Percentiles rank a stretch among this genome's conserved stretches.
Evolutionary conservation across 1,140 invertebrate genomes (phyloP).

Genomic region (Nebria ingens): DNA sequence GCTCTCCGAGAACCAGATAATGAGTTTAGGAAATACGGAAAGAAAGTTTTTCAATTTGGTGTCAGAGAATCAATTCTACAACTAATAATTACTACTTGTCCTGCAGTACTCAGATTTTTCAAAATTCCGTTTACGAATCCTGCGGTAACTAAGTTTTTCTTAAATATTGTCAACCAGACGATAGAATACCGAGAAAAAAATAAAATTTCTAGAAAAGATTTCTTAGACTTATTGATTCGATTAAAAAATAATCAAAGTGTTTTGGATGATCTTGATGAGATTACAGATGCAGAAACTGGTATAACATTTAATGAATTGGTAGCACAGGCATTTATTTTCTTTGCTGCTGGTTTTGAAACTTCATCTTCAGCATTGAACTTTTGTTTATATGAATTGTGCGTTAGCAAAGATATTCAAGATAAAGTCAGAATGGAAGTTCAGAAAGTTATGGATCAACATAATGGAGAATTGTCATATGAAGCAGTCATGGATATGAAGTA

Average conservation of each 20-base stretch:
- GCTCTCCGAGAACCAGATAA: constrained; percentile 31
- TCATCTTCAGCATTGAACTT: constrained; percentile 41
- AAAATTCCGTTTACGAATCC: neutral
- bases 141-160: constrained; percentile 33
- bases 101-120: neutral
- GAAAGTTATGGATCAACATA: constrained; percentile 34
- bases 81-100: neutral
- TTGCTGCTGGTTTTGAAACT: constrained; percentile 48
- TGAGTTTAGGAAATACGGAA: constrained; percentile 26
- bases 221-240: constrained; percentile 38
- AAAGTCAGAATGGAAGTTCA: constrained; percentile 34
- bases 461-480: too few species aligned
- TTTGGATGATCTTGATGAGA: neutral
- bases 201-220: constrained; percentile 39
- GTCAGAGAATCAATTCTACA: neutral
- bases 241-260: constrained; percentile 4
- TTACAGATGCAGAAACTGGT: neutral
- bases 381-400: constrained; percentile 38
- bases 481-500: too few species aligned
- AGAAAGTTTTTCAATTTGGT: neutral
- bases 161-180: constrained; percentile 39
- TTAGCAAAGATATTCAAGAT: constrained; percentile 39
- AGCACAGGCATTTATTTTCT: constrained; percentile 37
- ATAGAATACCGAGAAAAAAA: constrained; percentile 36
- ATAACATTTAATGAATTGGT: constrained; percentile 16